Conservation (phyloP, 64 coral and sea anemone species). For the Acropora yongei region DNA sequence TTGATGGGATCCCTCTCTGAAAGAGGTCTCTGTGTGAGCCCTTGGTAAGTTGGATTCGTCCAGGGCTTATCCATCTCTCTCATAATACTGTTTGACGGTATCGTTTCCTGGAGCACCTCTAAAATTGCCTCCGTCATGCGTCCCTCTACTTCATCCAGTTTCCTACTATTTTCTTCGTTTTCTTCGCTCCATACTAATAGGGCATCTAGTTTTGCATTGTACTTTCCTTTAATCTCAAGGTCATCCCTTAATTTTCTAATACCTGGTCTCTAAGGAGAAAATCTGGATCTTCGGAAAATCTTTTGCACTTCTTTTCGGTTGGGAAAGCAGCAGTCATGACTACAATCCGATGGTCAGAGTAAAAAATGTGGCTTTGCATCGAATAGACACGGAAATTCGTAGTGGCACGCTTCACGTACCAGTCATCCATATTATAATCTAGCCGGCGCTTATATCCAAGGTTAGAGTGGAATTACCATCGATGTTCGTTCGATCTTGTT, state of each 20-base stretch:
- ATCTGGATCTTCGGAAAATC: background rate
- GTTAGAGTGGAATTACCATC: background rate
- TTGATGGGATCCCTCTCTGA: no score
- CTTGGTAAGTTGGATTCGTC: slow-evolving; percentile 29
- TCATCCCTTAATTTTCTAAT: slow-evolving; percentile 40
- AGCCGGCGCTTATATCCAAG: background rate
- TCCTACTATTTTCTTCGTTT: no score
- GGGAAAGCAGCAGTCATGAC: background rate
- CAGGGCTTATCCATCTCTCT: background rate
- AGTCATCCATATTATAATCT: background rate
- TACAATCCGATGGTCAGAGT: slow-evolving; percentile 40
- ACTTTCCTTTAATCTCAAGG: slow-evolving; percentile 27
- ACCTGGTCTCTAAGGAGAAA: background rate
- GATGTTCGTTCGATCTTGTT: background rate
- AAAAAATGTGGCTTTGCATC: slow-evolving; percentile 40
- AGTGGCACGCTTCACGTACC: no score
- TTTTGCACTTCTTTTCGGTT: no score
- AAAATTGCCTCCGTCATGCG: slow-evolving; percentile 18
- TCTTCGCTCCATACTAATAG: background rate
- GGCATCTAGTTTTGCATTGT: slow-evolving; percentile 38
- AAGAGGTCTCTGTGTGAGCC: no score
- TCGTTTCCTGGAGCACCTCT: slow-evolving; percentile 14
- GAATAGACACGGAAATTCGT: slow-evolving; percentile 25
- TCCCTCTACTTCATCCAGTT: no score
- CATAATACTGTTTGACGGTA: background rate